These are phyloP conservation scores for Periphyllus acericola DNA, from an alignment of 2,888 invertebrate genomes.

Conservation along the genomic window DNA sequence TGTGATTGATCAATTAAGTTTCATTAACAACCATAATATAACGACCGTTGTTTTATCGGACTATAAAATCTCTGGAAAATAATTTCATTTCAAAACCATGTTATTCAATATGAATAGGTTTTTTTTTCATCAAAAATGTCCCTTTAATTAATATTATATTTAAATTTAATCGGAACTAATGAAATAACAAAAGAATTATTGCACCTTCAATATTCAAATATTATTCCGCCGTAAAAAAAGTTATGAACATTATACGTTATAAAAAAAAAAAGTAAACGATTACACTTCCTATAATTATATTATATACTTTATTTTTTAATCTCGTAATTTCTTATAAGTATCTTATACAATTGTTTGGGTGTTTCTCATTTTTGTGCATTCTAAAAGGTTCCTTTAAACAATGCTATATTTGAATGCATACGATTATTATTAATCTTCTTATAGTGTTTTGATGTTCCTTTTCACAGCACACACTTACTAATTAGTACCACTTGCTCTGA, in stretches of 20 bases:
- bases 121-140: background rate
- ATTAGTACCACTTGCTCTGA: background rate
- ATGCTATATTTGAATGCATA: slow-evolving; percentile 2
- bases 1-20: background rate
- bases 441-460: slow-evolving; percentile 7
- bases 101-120: background rate
- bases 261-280: background rate
- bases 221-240: background rate
- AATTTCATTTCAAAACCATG: background rate
- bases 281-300: no score
- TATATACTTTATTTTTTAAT: background rate
- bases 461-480: background rate
- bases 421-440: slow-evolving; percentile 33
- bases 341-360: background rate
- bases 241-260: background rate
- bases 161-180: background rate
- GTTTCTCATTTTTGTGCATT: background rate
- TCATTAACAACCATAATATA: background rate
- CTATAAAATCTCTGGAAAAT: background rate
- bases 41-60: background rate
- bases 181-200: background rate
- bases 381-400: background rate
- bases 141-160: background rate
- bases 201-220: background rate
- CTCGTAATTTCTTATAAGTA: background rate